A percentile compares a stretch with the other conserved stretches of the same genome.
Evolutionary conservation across 2,113 vertebrate species (phyloP).

Genomic region (Natator depressus): DNA sequence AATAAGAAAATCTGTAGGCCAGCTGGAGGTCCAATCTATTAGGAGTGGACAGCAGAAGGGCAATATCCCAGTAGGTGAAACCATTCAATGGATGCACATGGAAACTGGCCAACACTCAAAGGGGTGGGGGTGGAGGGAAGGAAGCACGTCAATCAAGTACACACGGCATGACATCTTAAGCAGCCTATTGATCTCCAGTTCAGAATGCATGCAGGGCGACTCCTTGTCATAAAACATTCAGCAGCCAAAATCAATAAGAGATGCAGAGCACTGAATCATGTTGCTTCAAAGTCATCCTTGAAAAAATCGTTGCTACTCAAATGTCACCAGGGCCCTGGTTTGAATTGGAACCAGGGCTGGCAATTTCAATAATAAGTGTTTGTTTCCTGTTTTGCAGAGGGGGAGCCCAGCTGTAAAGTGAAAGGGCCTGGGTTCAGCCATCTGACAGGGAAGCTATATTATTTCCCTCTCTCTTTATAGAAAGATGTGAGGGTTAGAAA

Average conservation of each 20-base stretch:
- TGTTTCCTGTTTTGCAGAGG: conserved; percentile 37
- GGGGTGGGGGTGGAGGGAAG: background rate
- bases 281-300: conserved; percentile 68
- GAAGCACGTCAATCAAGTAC: conserved; percentile 29
- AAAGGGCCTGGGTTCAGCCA: conserved; percentile 2
- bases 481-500: conserved; percentile 18
- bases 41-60: background rate
- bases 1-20: background rate
- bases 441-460: conserved; percentile 60
- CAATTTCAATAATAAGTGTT: conserved; percentile 51
- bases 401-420: conserved; percentile 27
- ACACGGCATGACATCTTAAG: conserved; percentile 62
- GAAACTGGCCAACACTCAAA: background rate
- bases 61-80: background rate
- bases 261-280: conserved; percentile 61
- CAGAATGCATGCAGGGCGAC: conserved; percentile 63
- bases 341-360: background rate
- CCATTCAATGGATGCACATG: background rate
- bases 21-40: background rate
- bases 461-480: conserved; percentile 49
- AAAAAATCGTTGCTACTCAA: conserved; percentile 50
- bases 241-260: conserved; percentile 75
- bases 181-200: conserved; percentile 74
- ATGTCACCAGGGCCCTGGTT: conserved; percentile 49
- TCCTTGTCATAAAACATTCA: conserved; percentile 80